phyloP scores from a whole-genome alignment of 2,113 vertebrate species.

The Pelvicachromis taeniatus region DNA sequence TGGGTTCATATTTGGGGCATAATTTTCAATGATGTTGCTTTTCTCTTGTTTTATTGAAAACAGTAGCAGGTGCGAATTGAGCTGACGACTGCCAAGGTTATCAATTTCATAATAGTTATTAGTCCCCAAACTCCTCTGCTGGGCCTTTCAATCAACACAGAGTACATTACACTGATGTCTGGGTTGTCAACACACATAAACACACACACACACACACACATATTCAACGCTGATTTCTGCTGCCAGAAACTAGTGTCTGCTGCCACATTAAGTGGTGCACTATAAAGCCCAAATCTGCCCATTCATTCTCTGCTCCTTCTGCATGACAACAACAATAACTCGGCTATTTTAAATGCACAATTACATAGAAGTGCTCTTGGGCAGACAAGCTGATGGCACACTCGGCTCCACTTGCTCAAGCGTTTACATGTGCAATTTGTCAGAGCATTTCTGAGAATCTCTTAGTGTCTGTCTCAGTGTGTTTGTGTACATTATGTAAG shows the following conservation, averaged over 20 bases:
- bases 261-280: constrained; percentile 34
- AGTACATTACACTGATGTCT: constrained; percentile 46
- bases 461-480: background rate
- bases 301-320: constrained; percentile 42
- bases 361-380: constrained; percentile 46
- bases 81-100: constrained; percentile 53
- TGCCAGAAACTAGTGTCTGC: constrained; percentile 55
- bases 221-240: constrained; percentile 15
- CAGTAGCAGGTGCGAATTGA: constrained; percentile 52
- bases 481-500: background rate
- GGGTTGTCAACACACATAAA: constrained; percentile 16
- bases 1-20: constrained; percentile 47
- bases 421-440: constrained; percentile 25
- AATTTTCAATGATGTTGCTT: constrained; percentile 43
- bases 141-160: constrained; percentile 44
- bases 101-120: constrained; percentile 67
- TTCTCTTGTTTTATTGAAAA: constrained; percentile 54
- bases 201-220: background rate
- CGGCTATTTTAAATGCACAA: constrained; percentile 39
- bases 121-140: constrained; percentile 43
- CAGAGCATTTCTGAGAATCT: constrained; percentile 6
- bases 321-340: constrained; percentile 48
- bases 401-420: background rate
- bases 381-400: constrained; percentile 31
- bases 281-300: constrained; percentile 55